These are phyloP conservation scores for Phalera bucephala DNA, from an alignment of 2,888 invertebrate genomes.

Conservation along the genomic window DNA sequence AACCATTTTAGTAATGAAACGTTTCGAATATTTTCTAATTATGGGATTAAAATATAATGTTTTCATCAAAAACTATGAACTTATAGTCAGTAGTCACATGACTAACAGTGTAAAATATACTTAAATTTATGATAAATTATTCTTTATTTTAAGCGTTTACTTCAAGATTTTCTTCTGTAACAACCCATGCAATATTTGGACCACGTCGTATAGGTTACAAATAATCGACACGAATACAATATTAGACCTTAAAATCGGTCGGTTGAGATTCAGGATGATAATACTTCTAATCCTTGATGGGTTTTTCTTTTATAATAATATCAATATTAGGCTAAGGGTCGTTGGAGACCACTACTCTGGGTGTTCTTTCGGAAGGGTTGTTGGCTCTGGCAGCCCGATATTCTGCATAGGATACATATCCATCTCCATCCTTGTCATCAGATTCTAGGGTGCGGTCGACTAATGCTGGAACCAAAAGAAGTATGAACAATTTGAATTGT, in stretches of 20 bases:
- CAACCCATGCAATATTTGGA: not conserved
- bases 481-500: too few relatives aligned
- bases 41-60: too few relatives aligned
- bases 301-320: not conserved
- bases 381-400: conserved; percentile 63
- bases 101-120: too few relatives aligned
- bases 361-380: conserved; percentile 46
- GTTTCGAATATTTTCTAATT: too few relatives aligned
- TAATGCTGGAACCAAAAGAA: conserved; percentile 82
- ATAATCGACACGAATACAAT: not conserved
- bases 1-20: too few relatives aligned
- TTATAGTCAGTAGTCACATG: too few relatives aligned
- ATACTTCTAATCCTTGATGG: not conserved
- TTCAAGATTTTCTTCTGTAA: not conserved
- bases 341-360: conserved; percentile 48
- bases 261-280: not conserved
- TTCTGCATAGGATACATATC: conserved; percentile 93
- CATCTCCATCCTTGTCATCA: conserved; percentile 93
- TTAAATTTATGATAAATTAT: not conserved
- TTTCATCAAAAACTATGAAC: too few relatives aligned
- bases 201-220: not conserved
- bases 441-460: conserved; percentile 92
- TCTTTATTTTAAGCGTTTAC: not conserved
- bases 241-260: not conserved
- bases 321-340: conserved; percentile 12